A percentile compares a stretch with the other conserved stretches of the same genome.
phyloP scores from a whole-genome alignment of 2,888 invertebrate genomes.

The Troides aeacus region DNA sequence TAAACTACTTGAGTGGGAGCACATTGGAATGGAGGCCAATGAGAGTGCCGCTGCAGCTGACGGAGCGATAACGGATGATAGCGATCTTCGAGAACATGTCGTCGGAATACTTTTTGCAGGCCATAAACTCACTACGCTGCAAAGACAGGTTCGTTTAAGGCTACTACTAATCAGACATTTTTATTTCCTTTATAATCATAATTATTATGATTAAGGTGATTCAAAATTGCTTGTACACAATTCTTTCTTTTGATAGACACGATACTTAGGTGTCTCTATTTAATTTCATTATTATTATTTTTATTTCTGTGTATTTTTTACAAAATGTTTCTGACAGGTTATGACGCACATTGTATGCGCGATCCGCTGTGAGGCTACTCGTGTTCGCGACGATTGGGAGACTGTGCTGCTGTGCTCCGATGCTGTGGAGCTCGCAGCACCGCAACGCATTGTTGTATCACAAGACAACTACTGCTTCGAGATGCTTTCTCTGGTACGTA shows the following conservation, averaged over 20 bases:
- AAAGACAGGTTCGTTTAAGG: conserved; percentile 86
- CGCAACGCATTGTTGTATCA: conserved; percentile 47
- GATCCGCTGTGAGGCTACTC: conserved; percentile 91
- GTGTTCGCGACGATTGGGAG: conserved; percentile 96
- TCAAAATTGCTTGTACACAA: no score
- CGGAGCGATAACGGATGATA: conserved; percentile 63
- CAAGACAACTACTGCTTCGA: conserved; percentile 98
- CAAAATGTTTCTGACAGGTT: conserved; percentile 70
- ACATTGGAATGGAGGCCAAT: conserved; percentile 72
- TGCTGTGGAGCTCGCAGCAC: conserved; percentile 44
- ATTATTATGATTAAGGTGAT: no score
- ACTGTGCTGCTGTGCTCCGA: conserved; percentile 61
- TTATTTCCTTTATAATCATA: background rate
- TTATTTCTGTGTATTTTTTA: background rate
- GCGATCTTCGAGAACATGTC: conserved; percentile 94
- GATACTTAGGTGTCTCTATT: no score
- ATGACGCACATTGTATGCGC: conserved; percentile 95
- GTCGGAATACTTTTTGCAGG: conserved; percentile 97
- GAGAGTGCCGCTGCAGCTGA: conserved; percentile 61
- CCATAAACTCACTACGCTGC: conserved; percentile 94
- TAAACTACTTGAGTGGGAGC: conserved; percentile 88
- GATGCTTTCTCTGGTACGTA: conserved; percentile 92
- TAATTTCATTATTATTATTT: background rate
- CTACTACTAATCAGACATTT: background rate
- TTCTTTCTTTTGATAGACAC: no score